Evolutionary conservation across 2,888 invertebrate species (phyloP), one percentile per base, ranked within the genome.

Genomic region (Amaurobius ferox): DNA sequence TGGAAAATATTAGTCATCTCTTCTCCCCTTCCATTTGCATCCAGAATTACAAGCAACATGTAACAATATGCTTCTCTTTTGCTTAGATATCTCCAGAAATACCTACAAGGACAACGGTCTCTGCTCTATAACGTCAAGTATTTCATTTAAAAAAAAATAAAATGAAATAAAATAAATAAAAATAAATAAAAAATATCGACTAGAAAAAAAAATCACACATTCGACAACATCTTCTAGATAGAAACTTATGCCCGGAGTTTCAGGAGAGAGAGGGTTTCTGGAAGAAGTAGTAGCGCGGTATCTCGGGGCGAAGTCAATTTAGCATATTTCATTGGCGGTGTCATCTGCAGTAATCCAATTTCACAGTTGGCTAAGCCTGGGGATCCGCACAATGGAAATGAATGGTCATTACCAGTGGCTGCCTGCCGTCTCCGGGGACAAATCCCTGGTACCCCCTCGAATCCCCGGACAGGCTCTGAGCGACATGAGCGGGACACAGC

Each of bases 311-410:
- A 62, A 86, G 85, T 86, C 85, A 86, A 86, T 86, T 86, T 86
- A 86, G 85, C 85, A 86, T 86, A 86, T 86, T 86, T 86, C 85
- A 86, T 86, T 86, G 85, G 67, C 62, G 85, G 85, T 86, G 85
- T 86, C 85, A 86, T 86, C 78, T 86, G 73, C 85, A 86, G 85
- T 86, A 86, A 86, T 86, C 85, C 85, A 86, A 86, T 86, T 86
- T 86, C 85, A 86, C 85, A 86, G 85, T 78, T 32, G 85, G 85
- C 85, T 79, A 73, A 86, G 78, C 78, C 40, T 44, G 29, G 78
- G 78, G 62, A 64, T 86, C 85, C 85, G 78, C 85, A 86, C 85
- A 86, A 86, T 86, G 85, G 85, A 48, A 79, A 86, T 86, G 85
- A 78, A 86, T 86, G 85, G 85, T 86, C 85, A 86, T 86, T 86